Base-by-base conservation (phyloP, 2,797 vertebrate genomes). In the Anguilla pacifica region DNA sequence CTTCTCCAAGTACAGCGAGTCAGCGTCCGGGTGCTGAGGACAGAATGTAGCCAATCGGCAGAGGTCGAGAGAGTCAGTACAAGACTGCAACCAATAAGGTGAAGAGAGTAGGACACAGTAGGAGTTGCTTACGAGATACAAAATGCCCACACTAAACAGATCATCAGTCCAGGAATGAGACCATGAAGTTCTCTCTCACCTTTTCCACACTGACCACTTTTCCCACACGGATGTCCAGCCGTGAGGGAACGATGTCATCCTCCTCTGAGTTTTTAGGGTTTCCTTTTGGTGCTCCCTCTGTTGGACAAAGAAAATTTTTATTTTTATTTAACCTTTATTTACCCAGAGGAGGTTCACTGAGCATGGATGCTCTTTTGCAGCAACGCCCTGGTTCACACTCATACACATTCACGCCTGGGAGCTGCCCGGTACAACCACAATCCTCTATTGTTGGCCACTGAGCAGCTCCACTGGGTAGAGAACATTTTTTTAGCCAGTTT, bases 1-100 rank as follows among this genome's bases (percentile, higher is more conserved):
- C 94, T 97, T 97, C 95, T 99, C 97, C 94, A 99, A 96, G 4
- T 97, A 99, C 31, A 99, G 96, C 0, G 96, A 97, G 89, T 99
- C 97, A 0, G 99, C 98, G 0, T 98, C 99, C 0, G 99, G 98
- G 90, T 99, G 98, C 98, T 99, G 93, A 7, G 77, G 5, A 51
- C 19, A 17, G 22, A 67, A 17, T 28, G 25, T 11, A 28, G 46
- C 79, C 79, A 77, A 77, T 77, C 15, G n/a, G 79, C 46, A n/a
- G 79, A 3, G 13, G 74, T 10, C 0, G 46, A n/a, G 79, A 51
- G 46, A 25, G 53, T 3, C 35, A 43, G 57, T 17, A 43, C 57
- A 43, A 67, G 10, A 77, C 39, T 15, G 39, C 25, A 67, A 19
- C 51, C 57, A 82, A 35, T 61, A 46, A 86, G 17, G 35, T 25